phyloP scores from a whole-genome alignment of 2,888 invertebrate species.

The Hyposoter didymator region DNA sequence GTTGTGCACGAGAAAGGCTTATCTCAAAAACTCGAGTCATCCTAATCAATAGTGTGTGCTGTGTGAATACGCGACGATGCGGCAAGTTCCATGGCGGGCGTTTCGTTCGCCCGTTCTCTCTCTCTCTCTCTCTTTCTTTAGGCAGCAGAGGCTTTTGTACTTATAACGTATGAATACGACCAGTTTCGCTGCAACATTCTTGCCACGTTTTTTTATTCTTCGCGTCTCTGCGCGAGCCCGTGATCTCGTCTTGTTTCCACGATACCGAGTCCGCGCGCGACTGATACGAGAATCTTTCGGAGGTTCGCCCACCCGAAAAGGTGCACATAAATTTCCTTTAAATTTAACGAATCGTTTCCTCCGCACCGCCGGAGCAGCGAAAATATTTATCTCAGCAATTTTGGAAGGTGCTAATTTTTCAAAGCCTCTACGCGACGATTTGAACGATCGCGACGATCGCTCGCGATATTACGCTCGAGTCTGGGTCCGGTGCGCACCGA shows the following conservation, averaged over 20 bases:
- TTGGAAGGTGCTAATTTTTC: background rate
- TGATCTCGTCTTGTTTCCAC: conserved; percentile 34
- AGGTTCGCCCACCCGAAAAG: conserved; percentile 7
- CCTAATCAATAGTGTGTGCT: conserved; percentile 79
- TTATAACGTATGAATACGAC: conserved; percentile 44
- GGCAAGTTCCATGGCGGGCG: conserved; percentile 51
- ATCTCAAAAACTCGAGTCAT: conserved; percentile 80
- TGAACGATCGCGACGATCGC: background rate
- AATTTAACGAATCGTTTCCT: conserved; percentile 17
- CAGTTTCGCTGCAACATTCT: conserved; percentile 29
- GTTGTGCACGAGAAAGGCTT: conserved; percentile 72
- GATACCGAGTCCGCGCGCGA: conserved; percentile 27
- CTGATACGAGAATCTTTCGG: background rate
- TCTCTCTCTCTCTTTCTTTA: background rate
- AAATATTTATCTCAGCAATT: background rate
- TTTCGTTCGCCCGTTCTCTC: background rate
- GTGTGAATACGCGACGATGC: conserved; percentile 76
- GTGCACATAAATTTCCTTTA: conserved; percentile 14
- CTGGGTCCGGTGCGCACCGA: background rate
- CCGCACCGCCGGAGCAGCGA: background rate
- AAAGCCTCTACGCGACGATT: no score
- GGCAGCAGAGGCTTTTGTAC: conserved; percentile 22
- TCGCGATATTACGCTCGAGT: background rate
- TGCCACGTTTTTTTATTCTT: conserved; percentile 2
- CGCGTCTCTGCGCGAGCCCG: conserved; percentile 4